Base-by-base conservation (phyloP, 2,888 invertebrate species). In the Sipunculus nudus region DNA sequence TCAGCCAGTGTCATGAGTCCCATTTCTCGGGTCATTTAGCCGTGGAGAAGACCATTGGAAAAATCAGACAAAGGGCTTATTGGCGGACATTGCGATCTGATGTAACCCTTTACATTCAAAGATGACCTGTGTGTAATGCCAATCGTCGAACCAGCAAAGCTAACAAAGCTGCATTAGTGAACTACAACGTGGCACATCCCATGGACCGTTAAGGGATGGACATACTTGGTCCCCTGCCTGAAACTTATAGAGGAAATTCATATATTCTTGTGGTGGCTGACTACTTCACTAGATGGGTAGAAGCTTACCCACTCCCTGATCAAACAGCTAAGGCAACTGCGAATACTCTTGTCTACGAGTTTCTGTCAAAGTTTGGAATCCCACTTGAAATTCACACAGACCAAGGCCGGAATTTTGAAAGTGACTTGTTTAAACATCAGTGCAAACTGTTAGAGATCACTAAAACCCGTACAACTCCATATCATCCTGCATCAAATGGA, bases 231-330 rank as follows among this genome's bases (percentile, higher is more conserved):
- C 48, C 48, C 29, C 31, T 29, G 16, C 16, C n/a, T 3, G 25
- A 3, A 3, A 31, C 23, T 21, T 13, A 4, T 16, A 16, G 5
- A 29, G 32, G 48, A 13, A 48, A 29, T 16, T 31, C 29, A 31
- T 48, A 48, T n/a, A 48, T 48, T 13, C 48, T 48, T 29, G 29
- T 25, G 23, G 32, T 48, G 5, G 28, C 26, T 25, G 47, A 47
- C 19, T 21, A 47, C 10, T 47, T 47, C 28, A 47, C 47, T 26
- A 19, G 19, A 23, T 48, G 48, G 48, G 25, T 48, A 21, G 31
- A 48, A 31, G 25, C 25, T 23, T 28, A 4, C 6, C 31, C 48
- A 3, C 29, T 48, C 28, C 48, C 48, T 29, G 48, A 48, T 5
- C 29, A 31, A 29, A 29, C 48, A 48, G 48, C 48, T 4, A 8